Conservation (phyloP, 1,140 invertebrate genomes). For the Lasioglossum baleicum region DNA sequence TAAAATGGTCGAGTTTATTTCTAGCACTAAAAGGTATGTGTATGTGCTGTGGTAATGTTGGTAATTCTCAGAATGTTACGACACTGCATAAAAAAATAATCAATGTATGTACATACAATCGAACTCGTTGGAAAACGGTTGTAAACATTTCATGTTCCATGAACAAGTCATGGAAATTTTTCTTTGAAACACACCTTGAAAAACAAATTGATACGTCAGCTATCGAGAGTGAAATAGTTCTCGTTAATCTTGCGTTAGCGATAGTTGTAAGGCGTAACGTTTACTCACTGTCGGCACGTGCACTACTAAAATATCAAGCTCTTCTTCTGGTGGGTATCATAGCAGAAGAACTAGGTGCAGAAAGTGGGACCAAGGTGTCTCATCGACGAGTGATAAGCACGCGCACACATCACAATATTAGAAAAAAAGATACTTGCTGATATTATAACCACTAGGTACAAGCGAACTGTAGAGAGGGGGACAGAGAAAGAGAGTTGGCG, state of each 20-base stretch:
- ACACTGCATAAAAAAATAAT: neutral
- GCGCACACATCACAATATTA: constrained; percentile 8
- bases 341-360: constrained; percentile 12
- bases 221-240: neutral
- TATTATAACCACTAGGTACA: neutral
- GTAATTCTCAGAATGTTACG: neutral
- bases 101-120: neutral
- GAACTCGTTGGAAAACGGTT: neutral
- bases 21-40: neutral
- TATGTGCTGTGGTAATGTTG: neutral
- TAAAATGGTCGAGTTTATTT: neutral
- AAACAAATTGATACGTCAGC: neutral
- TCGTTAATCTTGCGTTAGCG: neutral
- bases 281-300: constrained; percentile 29
- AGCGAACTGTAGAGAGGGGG: neutral
- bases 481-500: neutral
- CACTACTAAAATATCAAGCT: constrained; percentile 8
- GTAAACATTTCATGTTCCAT: too few relatives aligned
- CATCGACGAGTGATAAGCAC: neutral
- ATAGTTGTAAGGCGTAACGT: neutral
- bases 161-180: neutral
- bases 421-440: neutral
- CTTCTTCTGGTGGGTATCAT: constrained; percentile 34
- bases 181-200: constrained; percentile 31
- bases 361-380: constrained; percentile 4